These are phyloP conservation scores for Halcyon chelicuti DNA, from an alignment of 2,797 vertebrate genomes.

Conservation along the genomic window DNA sequence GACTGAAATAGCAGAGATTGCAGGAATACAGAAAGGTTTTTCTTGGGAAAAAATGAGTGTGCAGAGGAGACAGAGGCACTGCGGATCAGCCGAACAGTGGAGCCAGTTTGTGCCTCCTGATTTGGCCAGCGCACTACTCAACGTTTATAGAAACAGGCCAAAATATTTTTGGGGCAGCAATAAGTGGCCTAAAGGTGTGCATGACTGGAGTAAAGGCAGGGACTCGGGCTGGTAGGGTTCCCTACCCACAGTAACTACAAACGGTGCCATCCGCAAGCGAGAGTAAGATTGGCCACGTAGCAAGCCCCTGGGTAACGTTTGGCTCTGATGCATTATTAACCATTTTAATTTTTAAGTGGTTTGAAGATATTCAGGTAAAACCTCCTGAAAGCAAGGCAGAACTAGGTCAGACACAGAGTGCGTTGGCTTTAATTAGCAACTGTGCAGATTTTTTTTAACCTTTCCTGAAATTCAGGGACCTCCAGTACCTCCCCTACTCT, in stretches of 20 bases:
- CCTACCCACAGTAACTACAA: not conserved
- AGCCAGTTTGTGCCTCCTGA: not conserved
- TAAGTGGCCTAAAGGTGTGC: not conserved
- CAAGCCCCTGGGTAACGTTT: not conserved
- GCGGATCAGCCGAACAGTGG: not conserved
- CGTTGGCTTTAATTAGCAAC: slow-evolving; percentile 45
- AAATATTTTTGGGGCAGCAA: not conserved
- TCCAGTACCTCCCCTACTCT: not conserved
- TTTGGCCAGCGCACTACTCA: not conserved
- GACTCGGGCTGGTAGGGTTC: not conserved
- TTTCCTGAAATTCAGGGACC: slow-evolving; percentile 47
- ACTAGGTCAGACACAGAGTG: slow-evolving; percentile 55
- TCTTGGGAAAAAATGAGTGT: not conserved
- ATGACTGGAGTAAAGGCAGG: not conserved
- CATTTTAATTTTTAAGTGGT: slow-evolving; percentile 21
- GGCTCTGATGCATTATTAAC: slow-evolving; percentile 52
- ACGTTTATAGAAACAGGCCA: not conserved
- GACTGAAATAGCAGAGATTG: not conserved
- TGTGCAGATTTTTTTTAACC: slow-evolving; percentile 37
- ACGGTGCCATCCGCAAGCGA: accelerated
- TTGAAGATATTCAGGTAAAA: slow-evolving; percentile 22
- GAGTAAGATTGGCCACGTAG: not conserved
- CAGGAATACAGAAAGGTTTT: not conserved
- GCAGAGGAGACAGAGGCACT: accelerated
- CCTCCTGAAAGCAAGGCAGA: slow-evolving; percentile 48